A percentile compares a stretch with the other conserved stretches of the same genome.
Conservation (phyloP, 2,888 invertebrate genomes). For the Eurytoma californica region DNA sequence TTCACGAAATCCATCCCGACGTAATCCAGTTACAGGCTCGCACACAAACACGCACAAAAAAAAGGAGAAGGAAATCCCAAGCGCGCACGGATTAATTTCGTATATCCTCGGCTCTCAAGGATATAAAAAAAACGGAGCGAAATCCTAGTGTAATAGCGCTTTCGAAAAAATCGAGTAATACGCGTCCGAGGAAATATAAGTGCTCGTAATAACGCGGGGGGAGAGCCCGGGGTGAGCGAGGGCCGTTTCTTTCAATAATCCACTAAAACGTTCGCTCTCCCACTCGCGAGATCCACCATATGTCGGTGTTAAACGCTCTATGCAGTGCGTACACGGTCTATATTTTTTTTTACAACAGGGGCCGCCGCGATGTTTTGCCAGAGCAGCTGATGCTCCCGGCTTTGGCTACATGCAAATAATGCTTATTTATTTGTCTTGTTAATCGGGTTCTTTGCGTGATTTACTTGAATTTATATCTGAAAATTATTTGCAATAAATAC, state of each 20-base stretch:
- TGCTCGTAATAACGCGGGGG: constrained; percentile 46
- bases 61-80: constrained; percentile 4
- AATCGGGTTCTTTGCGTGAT: too few species aligned
- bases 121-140: constrained; percentile 9
- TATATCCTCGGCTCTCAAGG: constrained; percentile 9
- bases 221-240: constrained; percentile 11
- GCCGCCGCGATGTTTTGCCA: too few species aligned
- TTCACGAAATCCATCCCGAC: constrained; percentile 32
- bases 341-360: constrained; percentile 3
- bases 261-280: constrained; percentile 56
- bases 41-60: background rate
- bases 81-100: constrained; percentile 17
- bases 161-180: background rate
- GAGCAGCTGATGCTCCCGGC: too few species aligned
- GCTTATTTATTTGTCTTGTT: too few species aligned
- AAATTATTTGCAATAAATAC: too few species aligned
- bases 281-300: constrained; percentile 56
- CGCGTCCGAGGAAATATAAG: constrained; percentile 21
- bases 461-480: too few species aligned
- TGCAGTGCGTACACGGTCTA: background rate
- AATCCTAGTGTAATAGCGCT: too few species aligned
- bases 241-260: constrained; percentile 60
- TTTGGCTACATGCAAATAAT: too few species aligned
- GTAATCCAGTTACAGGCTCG: constrained; percentile 22
- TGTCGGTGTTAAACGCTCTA: constrained; percentile 54